phyloP scores from a whole-genome alignment of 2,888 invertebrate genomes.

The Alentia gelatinosa region DNA sequence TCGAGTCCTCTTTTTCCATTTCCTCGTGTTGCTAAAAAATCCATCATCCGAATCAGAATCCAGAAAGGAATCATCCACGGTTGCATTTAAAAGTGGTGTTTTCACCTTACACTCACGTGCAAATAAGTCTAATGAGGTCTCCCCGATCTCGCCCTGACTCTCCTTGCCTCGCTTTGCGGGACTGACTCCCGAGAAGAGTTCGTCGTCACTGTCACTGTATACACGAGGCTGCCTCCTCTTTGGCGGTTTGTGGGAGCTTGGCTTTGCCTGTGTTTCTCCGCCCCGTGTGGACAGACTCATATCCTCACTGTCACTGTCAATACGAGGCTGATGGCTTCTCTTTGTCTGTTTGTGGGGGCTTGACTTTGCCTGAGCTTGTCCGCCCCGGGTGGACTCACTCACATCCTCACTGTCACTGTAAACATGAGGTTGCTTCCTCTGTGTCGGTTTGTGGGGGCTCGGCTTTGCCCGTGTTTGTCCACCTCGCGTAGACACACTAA shows the following conservation, averaged over 20 bases:
- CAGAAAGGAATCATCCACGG: not conserved
- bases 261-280: too few relatives aligned
- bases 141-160: not conserved
- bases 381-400: too few relatives aligned
- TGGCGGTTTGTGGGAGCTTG: not conserved
- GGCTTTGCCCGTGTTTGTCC: too few relatives aligned
- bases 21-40: not conserved
- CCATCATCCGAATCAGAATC: not conserved
- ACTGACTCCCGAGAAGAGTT: not conserved
- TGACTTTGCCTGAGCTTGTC: too few relatives aligned
- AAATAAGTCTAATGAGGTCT: not conserved
- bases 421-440: not conserved
- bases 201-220: not conserved
- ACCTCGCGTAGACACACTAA: too few relatives aligned
- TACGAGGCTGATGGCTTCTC: not conserved
- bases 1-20: not conserved
- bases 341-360: not conserved
- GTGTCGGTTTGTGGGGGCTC: not conserved
- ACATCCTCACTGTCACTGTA: not conserved
- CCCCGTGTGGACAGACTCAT: too few relatives aligned
- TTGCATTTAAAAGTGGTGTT: not conserved
- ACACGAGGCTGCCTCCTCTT: not conserved
- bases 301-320: not conserved
- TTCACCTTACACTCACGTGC: not conserved
- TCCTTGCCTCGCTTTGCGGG: not conserved